Percentiles rank a stretch among this genome's conserved stretches.
phyloP scores from a whole-genome alignment of 2,888 invertebrate genomes.

The Pristionchus mayeri region DNA sequence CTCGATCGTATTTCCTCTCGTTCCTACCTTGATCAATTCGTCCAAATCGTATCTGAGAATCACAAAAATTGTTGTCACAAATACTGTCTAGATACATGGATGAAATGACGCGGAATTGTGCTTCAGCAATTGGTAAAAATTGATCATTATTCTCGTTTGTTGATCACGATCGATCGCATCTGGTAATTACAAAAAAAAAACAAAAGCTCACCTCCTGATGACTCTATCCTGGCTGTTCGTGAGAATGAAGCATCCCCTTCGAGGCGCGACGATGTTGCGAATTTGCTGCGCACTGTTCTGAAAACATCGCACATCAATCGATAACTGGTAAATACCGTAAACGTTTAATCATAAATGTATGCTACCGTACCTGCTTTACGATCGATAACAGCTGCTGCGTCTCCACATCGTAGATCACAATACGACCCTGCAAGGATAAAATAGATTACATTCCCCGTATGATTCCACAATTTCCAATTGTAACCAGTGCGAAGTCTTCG shows the following conservation, averaged over 20 bases:
- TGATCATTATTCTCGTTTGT: too few relatives aligned
- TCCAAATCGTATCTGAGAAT: conserved; percentile 81
- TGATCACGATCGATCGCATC: too few relatives aligned
- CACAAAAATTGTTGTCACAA: too few relatives aligned
- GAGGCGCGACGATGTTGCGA: conserved; percentile 85
- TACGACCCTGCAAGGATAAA: conserved; percentile 61
- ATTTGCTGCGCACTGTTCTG: conserved; percentile 98
- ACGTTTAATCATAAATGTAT: too few relatives aligned
- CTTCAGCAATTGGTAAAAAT: too few relatives aligned
- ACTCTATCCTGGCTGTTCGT: conserved; percentile 97
- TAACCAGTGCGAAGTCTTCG: not conserved
- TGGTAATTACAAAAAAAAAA: not conserved
- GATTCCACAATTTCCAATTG: not conserved
- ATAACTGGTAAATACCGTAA: too few relatives aligned
- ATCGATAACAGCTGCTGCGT: conserved; percentile 85
- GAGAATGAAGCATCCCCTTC: conserved; percentile 78
- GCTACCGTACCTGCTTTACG: not conserved
- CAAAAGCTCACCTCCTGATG: conserved; percentile 81
- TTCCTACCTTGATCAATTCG: conserved; percentile 85
- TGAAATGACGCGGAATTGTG: too few relatives aligned
- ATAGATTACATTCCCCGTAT: not conserved
- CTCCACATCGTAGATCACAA: conserved; percentile 79
- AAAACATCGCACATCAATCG: too few relatives aligned
- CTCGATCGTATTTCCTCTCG: conserved; percentile 91
- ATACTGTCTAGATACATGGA: too few relatives aligned